Evolutionary conservation across 1,140 invertebrate species (phyloP), one percentile per base, ranked within the genome.

Genomic region (Mylabris phalerata): DNA sequence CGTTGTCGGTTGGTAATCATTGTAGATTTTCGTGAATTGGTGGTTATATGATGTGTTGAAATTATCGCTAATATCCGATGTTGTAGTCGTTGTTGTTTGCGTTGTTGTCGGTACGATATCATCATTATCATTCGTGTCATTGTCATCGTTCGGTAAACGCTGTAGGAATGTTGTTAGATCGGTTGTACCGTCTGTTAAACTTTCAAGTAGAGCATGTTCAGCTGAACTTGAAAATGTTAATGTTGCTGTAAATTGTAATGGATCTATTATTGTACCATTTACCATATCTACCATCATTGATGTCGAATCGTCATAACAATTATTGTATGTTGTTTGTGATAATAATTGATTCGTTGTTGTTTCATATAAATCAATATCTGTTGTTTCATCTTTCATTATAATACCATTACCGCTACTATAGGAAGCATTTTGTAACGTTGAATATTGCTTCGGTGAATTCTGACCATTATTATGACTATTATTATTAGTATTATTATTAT

Each of bases 261-360:
- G 88, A 72, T 91, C 88, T 4, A 87, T 85, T 0, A 88, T 86
- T 9, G 83, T 80, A 3, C 84, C 86, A 0, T 83, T 85, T 10
- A 82, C 79, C 77, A 90, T 82, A 67, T 91, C 88, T 0, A 88
- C 86, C 79, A 91, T 89, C 79, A 90, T 89, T 1, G 84, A 83
- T 32, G 32, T 32, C 7, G 32, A 42, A 44, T 89, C 86, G 65
- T 87, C 87, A 60, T 85, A 85, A 40, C 79, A 79, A n/a, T 83
- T 80, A 64, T 86, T 86, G 9, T 42, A 42, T 1, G 41, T n/a
- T 39, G 80, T 80, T 24, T 79, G 77, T 57, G 83, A 77, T 1
- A 82, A 52, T 7, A 81, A 55, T 55, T 83, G 79, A 65, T 82
- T 74, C 71, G 81, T 77, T 74, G 80, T 89, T 59, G 77, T 79